Evolutionary conservation across 2,888 invertebrate species (phyloP), one percentile per base, ranked within the genome.

Genomic region (Galerucella calmariensis): DNA sequence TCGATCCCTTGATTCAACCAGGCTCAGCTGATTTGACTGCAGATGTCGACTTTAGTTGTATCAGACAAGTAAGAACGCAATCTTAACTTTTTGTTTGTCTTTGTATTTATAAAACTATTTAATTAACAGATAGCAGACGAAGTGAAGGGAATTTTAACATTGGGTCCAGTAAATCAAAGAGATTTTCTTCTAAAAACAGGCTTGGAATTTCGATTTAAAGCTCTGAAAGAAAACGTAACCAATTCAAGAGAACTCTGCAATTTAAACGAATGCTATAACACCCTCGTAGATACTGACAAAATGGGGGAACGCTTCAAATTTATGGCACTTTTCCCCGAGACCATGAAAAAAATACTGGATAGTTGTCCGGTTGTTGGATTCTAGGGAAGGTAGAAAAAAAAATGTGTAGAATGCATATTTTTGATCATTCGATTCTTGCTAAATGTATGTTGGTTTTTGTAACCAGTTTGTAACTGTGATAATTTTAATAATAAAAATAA

Each of bases 11-110:
- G 58, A 86, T 91, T 24, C 91, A 93, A 48, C 97, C 97, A 0
- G 99, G 99, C 2, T 88, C 89, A n/a, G 94, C 95, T 8, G 99
- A 99, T 88, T 89, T 99, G n/a, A 99, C 99, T 4, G 97, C 98
- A 8, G 99, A 99, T 88, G 98, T 99, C 0, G 97, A 99, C 87
- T 99, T 99, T 87, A 89, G 91, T 8, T 62, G 79, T 24, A 78
- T 87, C 11, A 82, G 80, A 80, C 80, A 84, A 78, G 86, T 85
- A 74, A 69, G 59, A 59, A 20, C 11, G 14, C 16, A 46, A 44
- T 20, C 1, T 20, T 20, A 44, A 20, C 2, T 48, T 11, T 48
- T 11, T 35, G 35, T 35, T 35, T 35, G 35, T 35, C 35, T 35
- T 35, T 35, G 35, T 35, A 35, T 35, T 0, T 35, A 35, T 48